These are phyloP conservation scores for Apis laboriosa DNA, from an alignment of 1,140 invertebrate species.

Conservation along the genomic window DNA sequence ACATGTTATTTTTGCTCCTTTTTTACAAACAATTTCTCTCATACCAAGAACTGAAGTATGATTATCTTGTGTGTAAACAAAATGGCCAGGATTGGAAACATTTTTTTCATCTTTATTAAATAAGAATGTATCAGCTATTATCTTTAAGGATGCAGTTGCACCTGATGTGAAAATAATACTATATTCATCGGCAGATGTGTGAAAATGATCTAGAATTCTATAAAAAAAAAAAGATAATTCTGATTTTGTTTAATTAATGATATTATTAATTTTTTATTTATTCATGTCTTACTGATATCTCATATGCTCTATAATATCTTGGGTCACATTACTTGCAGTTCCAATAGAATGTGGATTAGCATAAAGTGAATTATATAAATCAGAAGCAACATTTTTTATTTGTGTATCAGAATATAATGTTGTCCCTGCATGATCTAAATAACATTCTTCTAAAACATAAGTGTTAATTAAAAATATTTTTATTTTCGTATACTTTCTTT, in stretches of 20 bases:
- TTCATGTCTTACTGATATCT: constrained; percentile 85
- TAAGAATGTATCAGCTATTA: constrained; percentile 91
- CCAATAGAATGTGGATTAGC: constrained; percentile 93
- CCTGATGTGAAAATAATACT: constrained; percentile 95
- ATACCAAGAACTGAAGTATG: constrained; percentile 97
- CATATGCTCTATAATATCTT: constrained; percentile 90
- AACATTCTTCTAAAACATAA: constrained; percentile 85
- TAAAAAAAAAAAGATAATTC: constrained; percentile 48
- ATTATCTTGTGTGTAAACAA: constrained; percentile 94
- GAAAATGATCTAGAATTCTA: constrained; percentile 92
- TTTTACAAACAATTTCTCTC: constrained; percentile 85
- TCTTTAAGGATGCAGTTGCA: constrained; percentile 91
- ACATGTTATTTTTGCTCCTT: constrained; percentile 80
- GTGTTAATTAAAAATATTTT: not conserved
- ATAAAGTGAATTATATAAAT: constrained; percentile 87
- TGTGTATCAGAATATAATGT: constrained; percentile 91
- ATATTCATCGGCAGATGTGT: constrained; percentile 90
- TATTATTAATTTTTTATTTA: constrained; percentile 11
- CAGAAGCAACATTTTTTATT: constrained; percentile 84
- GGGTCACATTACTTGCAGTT: constrained; percentile 86
- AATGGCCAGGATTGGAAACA: constrained; percentile 81
- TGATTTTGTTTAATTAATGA: not conserved
- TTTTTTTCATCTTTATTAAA: constrained; percentile 78
- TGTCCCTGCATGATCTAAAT: constrained; percentile 95
- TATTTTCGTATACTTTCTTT: not conserved